These are phyloP conservation scores for Oreochromis aureus DNA, from an alignment of 2,113 vertebrate species.

Conservation along the genomic window DNA sequence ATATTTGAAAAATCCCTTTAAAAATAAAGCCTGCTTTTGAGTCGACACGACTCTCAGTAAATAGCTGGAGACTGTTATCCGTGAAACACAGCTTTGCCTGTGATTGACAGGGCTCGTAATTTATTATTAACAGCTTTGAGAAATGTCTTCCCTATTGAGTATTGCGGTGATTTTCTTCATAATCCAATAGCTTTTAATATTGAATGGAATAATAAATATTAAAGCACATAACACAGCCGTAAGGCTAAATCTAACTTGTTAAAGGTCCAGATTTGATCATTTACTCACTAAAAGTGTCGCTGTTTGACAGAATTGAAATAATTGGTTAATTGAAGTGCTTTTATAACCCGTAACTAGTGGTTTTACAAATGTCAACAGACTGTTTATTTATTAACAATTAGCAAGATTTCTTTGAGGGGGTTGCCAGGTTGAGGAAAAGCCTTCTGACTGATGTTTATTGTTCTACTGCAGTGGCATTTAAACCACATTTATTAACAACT, in stretches of 20 bases:
- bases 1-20: neutral
- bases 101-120: slow-evolving; percentile 58
- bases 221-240: neutral
- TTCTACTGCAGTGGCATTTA: neutral
- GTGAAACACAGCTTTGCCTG: slow-evolving; percentile 37
- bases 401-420: neutral
- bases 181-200: slow-evolving; percentile 25
- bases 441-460: neutral
- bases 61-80: slow-evolving; percentile 37
- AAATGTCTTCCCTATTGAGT: slow-evolving; percentile 23
- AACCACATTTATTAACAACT: neutral
- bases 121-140: slow-evolving; percentile 59
- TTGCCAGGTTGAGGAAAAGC: neutral
- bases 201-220: slow-evolving; percentile 36
- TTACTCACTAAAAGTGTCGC: neutral
- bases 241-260: neutral
- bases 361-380: neutral
- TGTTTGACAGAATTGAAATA: neutral
- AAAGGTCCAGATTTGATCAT: neutral
- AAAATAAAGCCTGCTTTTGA: neutral
- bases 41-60: slow-evolving; percentile 28
- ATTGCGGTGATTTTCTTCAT: slow-evolving; percentile 38
- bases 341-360: neutral
- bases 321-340: neutral
- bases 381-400: neutral